Conservation (phyloP, 2,797 vertebrate genomes). For the Alca torda region DNA sequence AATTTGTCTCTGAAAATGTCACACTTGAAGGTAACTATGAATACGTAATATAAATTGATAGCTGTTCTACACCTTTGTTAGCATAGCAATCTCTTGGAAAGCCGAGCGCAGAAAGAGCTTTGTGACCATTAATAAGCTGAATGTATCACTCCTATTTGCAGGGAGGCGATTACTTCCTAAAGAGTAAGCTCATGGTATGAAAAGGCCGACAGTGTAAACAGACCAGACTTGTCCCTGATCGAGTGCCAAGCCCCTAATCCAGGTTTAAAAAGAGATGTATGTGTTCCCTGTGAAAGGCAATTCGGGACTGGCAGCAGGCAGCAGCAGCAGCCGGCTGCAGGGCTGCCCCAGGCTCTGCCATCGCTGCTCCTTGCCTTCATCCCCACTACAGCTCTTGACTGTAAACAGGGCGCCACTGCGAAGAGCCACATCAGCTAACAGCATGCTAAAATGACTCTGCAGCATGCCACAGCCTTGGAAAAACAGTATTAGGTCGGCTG, state of each 20-base stretch:
- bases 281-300: neutral
- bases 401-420: neutral
- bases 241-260: neutral
- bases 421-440: neutral
- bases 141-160: neutral
- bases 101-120: neutral
- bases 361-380: neutral
- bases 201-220: neutral
- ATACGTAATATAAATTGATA: neutral
- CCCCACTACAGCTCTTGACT: neutral
- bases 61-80: neutral
- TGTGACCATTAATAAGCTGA: conserved; percentile 1
- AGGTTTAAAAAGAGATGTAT: neutral
- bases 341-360: neutral
- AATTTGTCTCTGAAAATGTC: conserved; percentile 4
- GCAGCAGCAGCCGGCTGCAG: neutral
- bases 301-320: neutral
- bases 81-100: neutral
- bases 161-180: neutral
- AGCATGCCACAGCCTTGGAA: neutral
- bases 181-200: neutral
- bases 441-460: neutral
- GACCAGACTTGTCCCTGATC: neutral
- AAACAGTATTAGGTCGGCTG: neutral
- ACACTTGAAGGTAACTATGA: neutral